These are phyloP conservation scores for Drosophila koepferae DNA, from an alignment of 2,888 invertebrate species.

Conservation along the genomic window DNA sequence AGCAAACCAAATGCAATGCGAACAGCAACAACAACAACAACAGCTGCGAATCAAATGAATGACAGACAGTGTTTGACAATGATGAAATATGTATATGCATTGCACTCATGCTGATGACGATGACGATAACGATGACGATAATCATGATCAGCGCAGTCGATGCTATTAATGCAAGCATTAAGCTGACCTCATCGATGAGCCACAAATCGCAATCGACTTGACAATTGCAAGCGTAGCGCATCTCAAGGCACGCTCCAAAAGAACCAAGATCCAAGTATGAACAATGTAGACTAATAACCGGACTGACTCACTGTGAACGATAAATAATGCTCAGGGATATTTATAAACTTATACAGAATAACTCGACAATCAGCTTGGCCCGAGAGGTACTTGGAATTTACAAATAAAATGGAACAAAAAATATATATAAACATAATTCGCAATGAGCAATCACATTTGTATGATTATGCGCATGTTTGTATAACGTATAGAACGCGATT, in stretches of 20 bases:
- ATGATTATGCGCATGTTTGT: background rate
- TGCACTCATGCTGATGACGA: constrained; percentile 19
- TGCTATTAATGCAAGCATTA: constrained; percentile 46
- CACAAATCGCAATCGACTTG: constrained; percentile 27
- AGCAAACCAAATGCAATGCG: constrained; percentile 57
- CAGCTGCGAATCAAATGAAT: constrained; percentile 22
- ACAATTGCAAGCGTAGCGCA: constrained; percentile 39
- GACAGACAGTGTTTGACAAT: constrained; percentile 44
- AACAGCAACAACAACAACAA: constrained; percentile 25
- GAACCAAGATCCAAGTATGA: constrained; percentile 22
- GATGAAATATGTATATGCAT: constrained; percentile 42
- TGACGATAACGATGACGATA: constrained; percentile 35
- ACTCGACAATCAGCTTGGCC: background rate
- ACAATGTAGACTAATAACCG: constrained; percentile 19
- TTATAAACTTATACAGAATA: constrained; percentile 19
- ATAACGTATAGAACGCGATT: background rate
- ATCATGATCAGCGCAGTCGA: constrained; percentile 43
- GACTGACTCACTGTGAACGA: constrained; percentile 34
- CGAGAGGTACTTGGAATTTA: constrained; percentile 9
- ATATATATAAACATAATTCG: background rate
- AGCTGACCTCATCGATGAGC: constrained; percentile 61
- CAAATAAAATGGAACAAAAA: background rate
- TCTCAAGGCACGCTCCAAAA: constrained; percentile 13
- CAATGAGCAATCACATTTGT: background rate
- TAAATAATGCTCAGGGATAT: constrained; percentile 7